Evolutionary conservation across 2,888 invertebrate genomes (phyloP).

Genomic region (Atherix ibis): DNA sequence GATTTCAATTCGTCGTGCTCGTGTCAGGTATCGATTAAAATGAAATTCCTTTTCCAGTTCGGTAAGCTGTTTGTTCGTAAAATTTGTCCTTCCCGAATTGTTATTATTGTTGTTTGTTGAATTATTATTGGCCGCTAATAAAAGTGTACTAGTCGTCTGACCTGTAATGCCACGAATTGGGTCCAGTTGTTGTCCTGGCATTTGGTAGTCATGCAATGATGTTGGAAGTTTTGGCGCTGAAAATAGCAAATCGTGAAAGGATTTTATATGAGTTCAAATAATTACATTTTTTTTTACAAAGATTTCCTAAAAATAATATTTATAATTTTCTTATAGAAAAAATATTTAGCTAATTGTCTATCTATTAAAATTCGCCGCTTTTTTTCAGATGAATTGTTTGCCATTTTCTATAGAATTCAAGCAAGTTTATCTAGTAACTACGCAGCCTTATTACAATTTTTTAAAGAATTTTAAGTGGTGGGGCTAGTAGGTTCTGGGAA

Average conservation of each 20-base stretch:
- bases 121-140: constrained; percentile 24
- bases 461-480: too few species aligned
- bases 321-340: too few species aligned
- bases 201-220: constrained; percentile 37
- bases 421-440: too few species aligned
- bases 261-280: neutral
- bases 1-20: constrained; percentile 93
- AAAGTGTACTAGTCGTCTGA: constrained; percentile 18
- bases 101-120: constrained; percentile 41
- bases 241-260: constrained; percentile 17
- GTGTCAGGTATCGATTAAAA: constrained; percentile 95
- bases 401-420: too few species aligned
- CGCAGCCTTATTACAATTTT: too few species aligned
- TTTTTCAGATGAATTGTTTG: too few species aligned
- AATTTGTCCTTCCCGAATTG: constrained; percentile 92
- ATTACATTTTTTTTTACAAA: too few species aligned
- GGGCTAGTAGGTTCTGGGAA: too few species aligned
- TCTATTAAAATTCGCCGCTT: too few species aligned
- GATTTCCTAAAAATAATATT: too few species aligned
- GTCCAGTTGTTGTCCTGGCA: constrained; percentile 27
- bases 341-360: too few species aligned
- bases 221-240: constrained; percentile 49
- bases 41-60: constrained; percentile 99
- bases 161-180: constrained; percentile 24
- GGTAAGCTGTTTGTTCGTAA: constrained; percentile 97